Evolutionary conservation across 2,888 invertebrate species (phyloP).

Genomic region (Matsumyia berberina): DNA sequence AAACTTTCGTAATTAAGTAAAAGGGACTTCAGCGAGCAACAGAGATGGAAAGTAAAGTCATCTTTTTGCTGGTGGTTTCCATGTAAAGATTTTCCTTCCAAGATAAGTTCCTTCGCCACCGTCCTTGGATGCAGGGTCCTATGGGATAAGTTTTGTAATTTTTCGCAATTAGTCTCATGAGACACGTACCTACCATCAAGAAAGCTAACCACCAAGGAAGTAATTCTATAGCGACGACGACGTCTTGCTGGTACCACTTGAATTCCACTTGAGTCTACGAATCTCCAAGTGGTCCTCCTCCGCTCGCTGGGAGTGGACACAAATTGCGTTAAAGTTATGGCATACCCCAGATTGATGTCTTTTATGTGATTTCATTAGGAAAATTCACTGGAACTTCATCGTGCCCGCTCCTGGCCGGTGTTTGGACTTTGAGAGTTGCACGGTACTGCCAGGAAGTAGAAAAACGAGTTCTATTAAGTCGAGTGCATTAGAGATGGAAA

Average conservation of each 20-base stretch:
- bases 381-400: slow-evolving; percentile 48
- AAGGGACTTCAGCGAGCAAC: slow-evolving; percentile 13
- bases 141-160: slow-evolving; percentile 70
- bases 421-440: slow-evolving; percentile 13
- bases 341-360: slow-evolving; percentile 69
- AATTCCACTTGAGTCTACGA: slow-evolving; percentile 15
- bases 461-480: slow-evolving; percentile 36
- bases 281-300: slow-evolving; percentile 14
- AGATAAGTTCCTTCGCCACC: slow-evolving; percentile 24
- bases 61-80: not conserved
- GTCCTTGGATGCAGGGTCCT: slow-evolving; percentile 19
- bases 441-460: not conserved
- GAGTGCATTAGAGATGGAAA: slow-evolving; percentile 52
- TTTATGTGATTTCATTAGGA: slow-evolving; percentile 74
- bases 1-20: slow-evolving; percentile 66
- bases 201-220: slow-evolving; percentile 46
- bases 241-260: slow-evolving; percentile 27
- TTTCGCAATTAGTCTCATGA: slow-evolving; percentile 74
- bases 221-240: slow-evolving; percentile 34
- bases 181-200: slow-evolving; percentile 67
- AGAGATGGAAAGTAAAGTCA: slow-evolving; percentile 23
- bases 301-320: slow-evolving; percentile 32
- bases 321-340: slow-evolving; percentile 72
- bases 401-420: not conserved
- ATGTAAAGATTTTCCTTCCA: slow-evolving; percentile 11